Base-by-base conservation (phyloP, 2,113 vertebrate species). In the Melozone crissalis region DNA sequence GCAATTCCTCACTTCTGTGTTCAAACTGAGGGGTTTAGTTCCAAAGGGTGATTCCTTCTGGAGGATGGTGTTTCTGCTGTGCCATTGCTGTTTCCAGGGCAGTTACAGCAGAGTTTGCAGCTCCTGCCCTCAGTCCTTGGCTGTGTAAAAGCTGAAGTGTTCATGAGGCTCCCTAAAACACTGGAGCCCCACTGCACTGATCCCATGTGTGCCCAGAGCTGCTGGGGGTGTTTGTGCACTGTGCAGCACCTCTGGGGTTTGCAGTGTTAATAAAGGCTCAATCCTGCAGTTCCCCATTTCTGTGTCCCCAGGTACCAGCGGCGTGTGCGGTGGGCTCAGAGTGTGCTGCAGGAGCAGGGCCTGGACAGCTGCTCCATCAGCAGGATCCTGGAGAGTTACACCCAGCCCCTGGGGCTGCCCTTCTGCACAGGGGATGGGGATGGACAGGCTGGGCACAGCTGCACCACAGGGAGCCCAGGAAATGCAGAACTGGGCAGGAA, bases 251-350 rank as follows among this genome's bases (percentile, higher is more conserved):
- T 13, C 21, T 12, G 67, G 6, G 41, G 1, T 49, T n/a, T 57
- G 7, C 19, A 22, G 49, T 11, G 7, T 39, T 74, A 14, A 15
- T 23, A 12, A 68, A 52, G 61, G 22, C 3, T 43, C 31, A 52
- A 1, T 28, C 51, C 26, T 27, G 26, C 3, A 52, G 2, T 52
- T 28, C 51, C 51, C 27, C 51, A 5, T 28, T 39, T 41, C 2
- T 86, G 47, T 35, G 2, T 78, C 46, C 59, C 16, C 96, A 99
- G 99, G 96, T 99, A 99, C 71, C 97, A 98, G 63, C 95, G 89
- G 71, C 97, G 96, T 11, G 89, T 99, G 31, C 86, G 96, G 46
- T 99, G 98, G 99, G 99, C 98, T 2, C 89, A 84, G 59, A 90
- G 95, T 1, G 84, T 97, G 55, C 93, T 99, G 80, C 91, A 68